These are phyloP conservation scores for Drosophila auraria DNA, from an alignment of 1,140 invertebrate genomes.

Conservation along the genomic window DNA sequence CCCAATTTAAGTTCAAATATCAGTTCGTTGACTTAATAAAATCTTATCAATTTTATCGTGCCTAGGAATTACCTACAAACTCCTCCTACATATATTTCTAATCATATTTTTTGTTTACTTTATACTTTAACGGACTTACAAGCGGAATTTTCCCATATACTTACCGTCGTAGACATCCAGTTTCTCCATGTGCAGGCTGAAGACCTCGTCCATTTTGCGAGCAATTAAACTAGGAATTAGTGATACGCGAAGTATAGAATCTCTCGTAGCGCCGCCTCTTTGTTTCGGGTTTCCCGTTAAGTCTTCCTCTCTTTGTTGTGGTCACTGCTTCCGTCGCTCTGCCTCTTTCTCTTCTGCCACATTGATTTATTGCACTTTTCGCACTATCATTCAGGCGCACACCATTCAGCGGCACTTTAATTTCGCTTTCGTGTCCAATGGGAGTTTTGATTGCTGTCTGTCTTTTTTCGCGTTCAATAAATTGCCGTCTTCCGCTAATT, in stretches of 20 bases:
- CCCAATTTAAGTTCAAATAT: no score
- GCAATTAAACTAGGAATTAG: slow-evolving; percentile 45
- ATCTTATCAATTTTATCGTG: slow-evolving; percentile 5
- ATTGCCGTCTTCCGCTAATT: slow-evolving; percentile 55
- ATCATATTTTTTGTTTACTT: slow-evolving; percentile 5
- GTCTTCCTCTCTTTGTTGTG: slow-evolving; percentile 64
- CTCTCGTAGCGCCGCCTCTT: slow-evolving; percentile 7
- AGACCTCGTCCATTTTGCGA: slow-evolving; percentile 76
- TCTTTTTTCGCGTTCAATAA: slow-evolving; percentile 45
- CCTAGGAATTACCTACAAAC: neutral
- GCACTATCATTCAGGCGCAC: slow-evolving; percentile 21
- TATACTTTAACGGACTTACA: slow-evolving; percentile 7
- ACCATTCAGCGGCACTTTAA: slow-evolving; percentile 24
- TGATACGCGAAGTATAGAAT: slow-evolving; percentile 30
- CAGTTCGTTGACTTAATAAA: neutral
- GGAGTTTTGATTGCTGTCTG: slow-evolving; percentile 22
- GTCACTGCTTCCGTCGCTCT: slow-evolving; percentile 38
- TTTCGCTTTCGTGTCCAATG: slow-evolving; percentile 35
- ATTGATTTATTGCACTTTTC: slow-evolving; percentile 77
- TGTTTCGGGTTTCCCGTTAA: slow-evolving; percentile 37
- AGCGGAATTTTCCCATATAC: slow-evolving; percentile 30
- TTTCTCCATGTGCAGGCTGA: slow-evolving; percentile 77
- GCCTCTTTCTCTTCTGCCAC: slow-evolving; percentile 35
- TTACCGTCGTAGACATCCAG: slow-evolving; percentile 76
- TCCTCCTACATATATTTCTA: slow-evolving; percentile 5